Conservation (phyloP, 2,888 invertebrate species). For the Autographa gamma region DNA sequence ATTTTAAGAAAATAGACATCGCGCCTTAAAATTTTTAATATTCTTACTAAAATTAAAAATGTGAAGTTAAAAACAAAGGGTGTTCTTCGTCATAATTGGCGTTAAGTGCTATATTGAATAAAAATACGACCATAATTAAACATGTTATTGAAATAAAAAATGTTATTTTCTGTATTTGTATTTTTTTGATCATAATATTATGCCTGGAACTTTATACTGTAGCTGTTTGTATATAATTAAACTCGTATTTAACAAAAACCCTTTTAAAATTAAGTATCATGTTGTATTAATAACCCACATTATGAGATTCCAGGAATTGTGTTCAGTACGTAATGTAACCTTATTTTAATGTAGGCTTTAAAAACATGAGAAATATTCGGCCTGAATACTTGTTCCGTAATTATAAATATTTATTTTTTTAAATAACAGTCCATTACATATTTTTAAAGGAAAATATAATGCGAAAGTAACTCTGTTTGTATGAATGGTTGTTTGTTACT, state of each 20-base stretch:
- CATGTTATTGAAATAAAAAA: neutral
- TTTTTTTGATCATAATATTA: neutral
- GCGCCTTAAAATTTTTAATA: too few relatives aligned
- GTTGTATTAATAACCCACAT: neutral
- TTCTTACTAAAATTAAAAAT: too few relatives aligned
- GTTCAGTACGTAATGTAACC: neutral
- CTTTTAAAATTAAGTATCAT: neutral
- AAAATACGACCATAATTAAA: too few relatives aligned
- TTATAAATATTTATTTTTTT: too few relatives aligned
- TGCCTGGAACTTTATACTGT: neutral
- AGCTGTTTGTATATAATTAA: neutral
- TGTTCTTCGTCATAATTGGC: too few relatives aligned
- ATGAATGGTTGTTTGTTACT: too few relatives aligned
- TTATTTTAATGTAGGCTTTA: neutral
- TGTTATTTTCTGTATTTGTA: neutral
- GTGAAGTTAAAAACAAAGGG: too few relatives aligned
- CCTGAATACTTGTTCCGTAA: neutral
- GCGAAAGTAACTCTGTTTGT: too few relatives aligned
- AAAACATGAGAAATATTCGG: neutral
- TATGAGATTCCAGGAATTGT: neutral
- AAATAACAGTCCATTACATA: too few relatives aligned
- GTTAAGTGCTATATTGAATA: too few relatives aligned
- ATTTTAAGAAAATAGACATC: too few relatives aligned
- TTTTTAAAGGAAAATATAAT: too few relatives aligned
- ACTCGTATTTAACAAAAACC: neutral